These are phyloP conservation scores for Pangasius sanitwongsei DNA, from an alignment of 2,797 vertebrate genomes.

Conservation along the genomic window DNA sequence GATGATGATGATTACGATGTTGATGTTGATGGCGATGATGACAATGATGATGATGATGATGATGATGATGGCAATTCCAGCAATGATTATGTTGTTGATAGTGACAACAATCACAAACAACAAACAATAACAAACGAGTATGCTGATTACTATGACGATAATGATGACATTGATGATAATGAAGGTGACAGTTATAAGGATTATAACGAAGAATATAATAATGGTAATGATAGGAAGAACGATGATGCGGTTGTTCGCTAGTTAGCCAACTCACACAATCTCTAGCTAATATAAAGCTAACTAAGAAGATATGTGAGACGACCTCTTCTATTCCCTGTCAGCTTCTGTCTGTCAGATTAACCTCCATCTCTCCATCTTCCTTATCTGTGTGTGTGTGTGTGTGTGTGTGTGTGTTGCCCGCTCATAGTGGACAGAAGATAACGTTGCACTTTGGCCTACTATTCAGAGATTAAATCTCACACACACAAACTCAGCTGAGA, in stretches of 20 bases:
- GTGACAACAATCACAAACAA: not conserved
- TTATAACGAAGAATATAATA: not conserved
- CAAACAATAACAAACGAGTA: not conserved
- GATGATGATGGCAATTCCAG: no score
- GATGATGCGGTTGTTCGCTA: not conserved
- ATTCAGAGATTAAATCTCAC: not conserved
- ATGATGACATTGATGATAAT: not conserved
- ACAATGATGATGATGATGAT: no score
- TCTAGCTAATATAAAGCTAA: not conserved
- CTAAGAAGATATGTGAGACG: not conserved
- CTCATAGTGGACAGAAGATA: not conserved
- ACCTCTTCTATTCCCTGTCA: not conserved
- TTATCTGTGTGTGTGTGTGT: constrained; percentile 4
- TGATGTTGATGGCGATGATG: no score
- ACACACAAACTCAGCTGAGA: not conserved
- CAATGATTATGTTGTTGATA: not conserved
- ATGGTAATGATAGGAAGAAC: not conserved
- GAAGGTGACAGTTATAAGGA: not conserved
- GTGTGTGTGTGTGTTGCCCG: not conserved
- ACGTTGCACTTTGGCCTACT: not conserved
- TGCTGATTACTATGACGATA: not conserved
- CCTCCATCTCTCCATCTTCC: constrained; percentile 1
- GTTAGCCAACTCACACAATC: not conserved
- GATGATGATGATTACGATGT: not conserved
- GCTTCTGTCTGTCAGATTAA: not conserved